These are phyloP conservation scores for Arvicanthis niloticus DNA, from an alignment of 2,113 vertebrate species.

Conservation along the genomic window DNA sequence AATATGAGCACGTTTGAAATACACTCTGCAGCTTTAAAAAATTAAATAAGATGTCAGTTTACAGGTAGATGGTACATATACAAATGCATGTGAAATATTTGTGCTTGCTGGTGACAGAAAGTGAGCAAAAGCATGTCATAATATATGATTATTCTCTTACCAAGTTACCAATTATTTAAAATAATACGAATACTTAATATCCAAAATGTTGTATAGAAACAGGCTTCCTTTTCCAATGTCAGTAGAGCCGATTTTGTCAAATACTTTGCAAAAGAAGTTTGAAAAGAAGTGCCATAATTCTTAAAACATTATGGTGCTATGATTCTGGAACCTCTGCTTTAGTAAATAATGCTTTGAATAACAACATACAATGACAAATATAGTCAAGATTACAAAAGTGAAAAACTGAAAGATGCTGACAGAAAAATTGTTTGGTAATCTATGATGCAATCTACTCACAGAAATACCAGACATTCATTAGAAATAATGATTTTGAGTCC, in stretches of 20 bases:
- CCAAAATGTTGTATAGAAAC: background rate
- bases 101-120: background rate
- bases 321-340: background rate
- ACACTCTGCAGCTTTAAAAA: background rate
- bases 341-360: background rate
- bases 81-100: background rate
- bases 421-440: background rate
- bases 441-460: background rate
- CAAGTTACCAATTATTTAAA: constrained; percentile 35
- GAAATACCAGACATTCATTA: background rate
- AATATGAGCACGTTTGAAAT: background rate
- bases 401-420: background rate
- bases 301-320: constrained; percentile 21
- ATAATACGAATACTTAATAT: background rate
- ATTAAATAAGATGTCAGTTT: background rate
- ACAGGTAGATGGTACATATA: background rate
- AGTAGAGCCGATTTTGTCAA: constrained; percentile 15
- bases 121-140: background rate
- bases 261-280: constrained; percentile 28
- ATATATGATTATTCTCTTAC: background rate
- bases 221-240: background rate
- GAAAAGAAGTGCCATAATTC: constrained; percentile 19
- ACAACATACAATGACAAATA: background rate
- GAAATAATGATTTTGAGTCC: constrained; percentile 48
- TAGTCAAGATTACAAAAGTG: background rate